These are phyloP conservation scores for Junco hyemalis DNA, from an alignment of 2,113 vertebrate species.

Conservation along the genomic window DNA sequence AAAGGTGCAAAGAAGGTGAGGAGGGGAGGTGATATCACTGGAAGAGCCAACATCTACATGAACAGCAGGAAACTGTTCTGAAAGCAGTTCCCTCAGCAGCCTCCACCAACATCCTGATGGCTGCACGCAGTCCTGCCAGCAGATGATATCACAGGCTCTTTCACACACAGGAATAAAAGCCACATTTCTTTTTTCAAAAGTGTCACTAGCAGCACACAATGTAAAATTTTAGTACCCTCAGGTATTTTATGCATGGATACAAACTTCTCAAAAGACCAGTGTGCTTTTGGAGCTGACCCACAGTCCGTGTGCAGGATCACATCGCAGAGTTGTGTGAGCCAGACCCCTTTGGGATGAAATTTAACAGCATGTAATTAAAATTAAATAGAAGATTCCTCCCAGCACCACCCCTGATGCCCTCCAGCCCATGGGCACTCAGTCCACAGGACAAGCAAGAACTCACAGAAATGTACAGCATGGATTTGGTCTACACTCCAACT, in stretches of 20 bases:
- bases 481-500: neutral
- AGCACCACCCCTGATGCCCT: neutral
- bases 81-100: neutral
- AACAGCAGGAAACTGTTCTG: neutral
- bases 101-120: neutral
- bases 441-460: neutral
- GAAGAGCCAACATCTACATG: neutral
- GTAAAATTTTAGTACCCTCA: neutral
- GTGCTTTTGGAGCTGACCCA: neutral
- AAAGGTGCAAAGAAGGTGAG: neutral
- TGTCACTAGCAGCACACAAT: rapidly evolving
- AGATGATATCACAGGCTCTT: neutral
- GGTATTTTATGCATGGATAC: neutral
- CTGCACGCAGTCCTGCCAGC: rapidly evolving
- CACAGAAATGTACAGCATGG: rapidly evolving
- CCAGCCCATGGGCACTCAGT: neutral
- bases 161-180: neutral
- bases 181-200: neutral
- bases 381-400: neutral
- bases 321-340: neutral
- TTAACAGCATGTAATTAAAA: neutral
- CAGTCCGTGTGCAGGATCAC: rapidly evolving
- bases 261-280: neutral
- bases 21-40: neutral
- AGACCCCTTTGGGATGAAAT: neutral